Evolutionary conservation across 2,113 vertebrate genomes (phyloP).

Genomic region (Terrapene triunguis): DNA sequence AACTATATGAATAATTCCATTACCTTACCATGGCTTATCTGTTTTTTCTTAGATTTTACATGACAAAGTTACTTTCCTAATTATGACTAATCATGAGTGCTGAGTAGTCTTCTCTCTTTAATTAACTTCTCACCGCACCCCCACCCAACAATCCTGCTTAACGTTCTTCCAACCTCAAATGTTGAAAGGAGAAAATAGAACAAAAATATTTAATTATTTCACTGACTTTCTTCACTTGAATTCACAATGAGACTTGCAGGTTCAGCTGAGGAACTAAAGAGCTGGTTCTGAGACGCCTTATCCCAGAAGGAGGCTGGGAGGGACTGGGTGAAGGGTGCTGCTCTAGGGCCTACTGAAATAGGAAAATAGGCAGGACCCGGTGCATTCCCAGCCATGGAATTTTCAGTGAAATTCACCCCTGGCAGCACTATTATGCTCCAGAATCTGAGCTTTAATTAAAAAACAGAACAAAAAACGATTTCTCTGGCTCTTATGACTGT

Average conservation of each 20-base stretch:
- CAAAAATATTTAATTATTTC: background rate
- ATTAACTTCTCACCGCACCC: background rate
- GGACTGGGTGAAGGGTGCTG: background rate
- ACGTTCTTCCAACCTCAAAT: background rate
- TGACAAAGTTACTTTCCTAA: background rate
- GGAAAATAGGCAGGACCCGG: background rate
- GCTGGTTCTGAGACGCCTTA: background rate
- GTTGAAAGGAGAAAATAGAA: background rate
- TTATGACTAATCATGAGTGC: background rate
- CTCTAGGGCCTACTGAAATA: fast-evolving
- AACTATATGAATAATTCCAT: background rate
- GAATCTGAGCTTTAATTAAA: background rate
- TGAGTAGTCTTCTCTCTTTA: background rate
- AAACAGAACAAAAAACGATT: background rate
- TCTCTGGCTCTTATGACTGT: background rate
- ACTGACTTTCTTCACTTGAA: background rate
- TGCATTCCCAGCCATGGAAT: background rate
- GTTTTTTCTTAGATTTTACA: background rate
- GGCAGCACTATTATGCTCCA: background rate
- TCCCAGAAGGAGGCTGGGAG: background rate
- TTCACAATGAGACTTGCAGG: background rate
- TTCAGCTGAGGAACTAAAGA: background rate
- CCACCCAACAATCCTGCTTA: fast-evolving
- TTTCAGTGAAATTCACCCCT: background rate
- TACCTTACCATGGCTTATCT: background rate